Percentiles rank a stretch among this genome's conserved stretches.
These are phyloP conservation scores for Microcebus lehilahytsara DNA, from an alignment of 2,113 vertebrate species.

Conservation along the genomic window DNA sequence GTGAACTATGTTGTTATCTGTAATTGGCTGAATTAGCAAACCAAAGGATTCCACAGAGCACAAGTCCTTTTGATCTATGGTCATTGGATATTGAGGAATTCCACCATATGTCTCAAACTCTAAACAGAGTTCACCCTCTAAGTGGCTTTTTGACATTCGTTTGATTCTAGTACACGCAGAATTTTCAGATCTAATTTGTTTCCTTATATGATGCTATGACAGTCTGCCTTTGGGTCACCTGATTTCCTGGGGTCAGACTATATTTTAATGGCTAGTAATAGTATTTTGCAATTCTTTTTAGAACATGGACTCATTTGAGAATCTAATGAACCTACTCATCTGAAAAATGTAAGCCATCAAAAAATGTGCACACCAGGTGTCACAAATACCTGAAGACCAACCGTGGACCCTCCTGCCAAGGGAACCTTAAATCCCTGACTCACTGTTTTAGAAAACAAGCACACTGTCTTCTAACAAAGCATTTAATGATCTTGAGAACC, in stretches of 20 bases:
- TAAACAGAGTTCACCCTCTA: neutral
- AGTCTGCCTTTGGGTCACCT: neutral
- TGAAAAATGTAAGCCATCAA: neutral
- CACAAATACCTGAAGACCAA: neutral
- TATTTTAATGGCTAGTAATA: neutral
- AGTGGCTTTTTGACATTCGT: neutral
- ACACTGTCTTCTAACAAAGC: neutral
- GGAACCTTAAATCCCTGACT: neutral
- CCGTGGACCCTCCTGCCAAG: too few relatives aligned
- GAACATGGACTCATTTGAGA: neutral
- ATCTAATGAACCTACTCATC: neutral
- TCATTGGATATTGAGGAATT: neutral
- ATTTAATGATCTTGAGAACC: neutral
- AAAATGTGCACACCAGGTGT: neutral
- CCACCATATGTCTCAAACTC: neutral
- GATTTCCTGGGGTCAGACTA: neutral
- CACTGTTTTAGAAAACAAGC: neutral
- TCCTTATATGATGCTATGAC: neutral
- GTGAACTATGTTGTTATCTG: neutral
- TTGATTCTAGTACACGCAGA: neutral
- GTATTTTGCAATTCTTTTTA: neutral
- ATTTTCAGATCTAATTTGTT: conserved; percentile 22
- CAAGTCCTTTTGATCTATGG: neutral
- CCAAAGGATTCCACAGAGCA: neutral
- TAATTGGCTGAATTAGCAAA: neutral